Evolutionary conservation across 2,888 invertebrate species (phyloP).

Genomic region (Cryptosula pallasiana): DNA sequence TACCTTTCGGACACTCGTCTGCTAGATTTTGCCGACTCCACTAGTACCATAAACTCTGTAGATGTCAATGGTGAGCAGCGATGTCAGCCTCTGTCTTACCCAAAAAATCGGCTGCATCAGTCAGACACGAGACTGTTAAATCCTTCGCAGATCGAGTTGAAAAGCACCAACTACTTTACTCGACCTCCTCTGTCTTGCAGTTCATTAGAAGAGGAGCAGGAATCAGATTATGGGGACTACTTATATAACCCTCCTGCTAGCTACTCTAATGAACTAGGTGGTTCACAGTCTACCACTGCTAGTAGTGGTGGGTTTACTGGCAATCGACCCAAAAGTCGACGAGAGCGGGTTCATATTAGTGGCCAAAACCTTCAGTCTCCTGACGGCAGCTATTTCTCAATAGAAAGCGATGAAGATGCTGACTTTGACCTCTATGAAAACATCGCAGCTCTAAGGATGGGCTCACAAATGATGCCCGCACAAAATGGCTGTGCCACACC

Average conservation of each 20-base stretch:
- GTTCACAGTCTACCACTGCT: not conserved
- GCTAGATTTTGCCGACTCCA: constrained; percentile 13
- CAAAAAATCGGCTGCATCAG: constrained; percentile 3
- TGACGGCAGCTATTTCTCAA: constrained; percentile 19
- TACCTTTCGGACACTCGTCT: constrained; percentile 17
- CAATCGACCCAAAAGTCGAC: not conserved
- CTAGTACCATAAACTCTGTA: not conserved
- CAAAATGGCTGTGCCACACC: not conserved
- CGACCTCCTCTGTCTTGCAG: constrained; percentile 13
- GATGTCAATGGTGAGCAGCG: not conserved
- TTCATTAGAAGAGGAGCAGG: constrained; percentile 1
- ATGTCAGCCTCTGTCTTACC: not conserved
- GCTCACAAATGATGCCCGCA: not conserved
- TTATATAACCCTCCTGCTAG: not conserved
- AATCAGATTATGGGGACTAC: constrained; percentile 14
- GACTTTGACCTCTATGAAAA: constrained; percentile 20
- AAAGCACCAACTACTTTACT: constrained; percentile 24
- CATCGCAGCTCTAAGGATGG: constrained; percentile 2
- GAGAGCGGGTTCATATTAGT: not conserved
- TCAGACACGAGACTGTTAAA: constrained; percentile 24
- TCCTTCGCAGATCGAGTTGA: constrained; percentile 19
- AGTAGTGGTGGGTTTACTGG: not conserved
- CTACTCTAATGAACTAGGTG: not conserved
- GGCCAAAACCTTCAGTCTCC: not conserved
- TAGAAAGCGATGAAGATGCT: constrained; percentile 3